These are phyloP conservation scores for Amaurobius ferox DNA, from an alignment of 2,888 invertebrate genomes.

Conservation along the genomic window DNA sequence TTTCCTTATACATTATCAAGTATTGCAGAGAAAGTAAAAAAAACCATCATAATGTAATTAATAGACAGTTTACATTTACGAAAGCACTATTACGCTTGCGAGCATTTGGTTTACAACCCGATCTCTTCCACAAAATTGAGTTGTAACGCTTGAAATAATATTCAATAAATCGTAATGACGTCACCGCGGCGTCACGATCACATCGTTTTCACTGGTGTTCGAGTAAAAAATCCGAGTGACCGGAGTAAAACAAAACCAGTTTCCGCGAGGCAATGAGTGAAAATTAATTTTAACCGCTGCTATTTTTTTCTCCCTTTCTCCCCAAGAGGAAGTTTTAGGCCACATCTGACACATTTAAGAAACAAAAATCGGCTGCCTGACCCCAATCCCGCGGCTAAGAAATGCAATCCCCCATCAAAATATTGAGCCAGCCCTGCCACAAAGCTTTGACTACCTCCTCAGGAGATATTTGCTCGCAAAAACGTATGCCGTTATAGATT, in stretches of 20 bases:
- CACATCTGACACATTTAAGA: slow-evolving; percentile 61
- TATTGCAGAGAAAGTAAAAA: too few relatives aligned
- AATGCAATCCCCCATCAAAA: slow-evolving; percentile 12
- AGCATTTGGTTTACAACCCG: too few relatives aligned
- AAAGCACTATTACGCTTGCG: too few relatives aligned
- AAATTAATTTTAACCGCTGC: slow-evolving; percentile 70
- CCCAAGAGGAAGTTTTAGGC: slow-evolving; percentile 51
- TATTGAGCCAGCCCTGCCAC: slow-evolving; percentile 1
- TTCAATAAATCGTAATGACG: background rate
- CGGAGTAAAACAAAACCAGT: slow-evolving; percentile 32
- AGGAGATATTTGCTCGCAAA: too few relatives aligned
- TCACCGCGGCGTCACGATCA: background rate
- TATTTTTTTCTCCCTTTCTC: slow-evolving; percentile 2
- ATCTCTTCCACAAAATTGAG: too few relatives aligned
- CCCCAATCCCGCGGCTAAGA: slow-evolving; percentile 38
- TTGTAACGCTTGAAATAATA: too few relatives aligned
- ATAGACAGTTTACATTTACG: too few relatives aligned
- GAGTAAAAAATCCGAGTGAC: slow-evolving; percentile 3
- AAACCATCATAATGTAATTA: too few relatives aligned
- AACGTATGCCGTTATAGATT: too few relatives aligned
- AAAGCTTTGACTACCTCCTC: background rate
- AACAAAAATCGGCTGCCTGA: slow-evolving; percentile 58
- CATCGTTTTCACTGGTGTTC: background rate
- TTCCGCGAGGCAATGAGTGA: slow-evolving; percentile 38
- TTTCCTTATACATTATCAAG: too few relatives aligned